Percentiles rank a stretch among this genome's conserved stretches.
phyloP scores from a whole-genome alignment of 2,113 vertebrate genomes.

The Varanus salvator region DNA sequence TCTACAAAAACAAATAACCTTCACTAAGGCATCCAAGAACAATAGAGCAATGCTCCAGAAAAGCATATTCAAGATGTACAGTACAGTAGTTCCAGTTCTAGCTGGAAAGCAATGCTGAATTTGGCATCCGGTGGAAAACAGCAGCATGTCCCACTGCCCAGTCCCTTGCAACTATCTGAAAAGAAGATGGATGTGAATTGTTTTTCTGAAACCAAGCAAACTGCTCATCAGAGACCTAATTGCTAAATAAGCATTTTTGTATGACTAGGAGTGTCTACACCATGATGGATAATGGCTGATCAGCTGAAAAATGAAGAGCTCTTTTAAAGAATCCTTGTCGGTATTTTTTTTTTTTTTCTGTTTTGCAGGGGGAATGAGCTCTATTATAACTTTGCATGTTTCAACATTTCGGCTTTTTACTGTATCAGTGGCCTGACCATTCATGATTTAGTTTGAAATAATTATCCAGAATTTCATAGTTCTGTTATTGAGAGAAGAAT shows the following conservation, averaged over 20 bases:
- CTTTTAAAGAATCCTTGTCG: background rate
- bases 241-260: slow-evolving; percentile 34
- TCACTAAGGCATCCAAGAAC: background rate
- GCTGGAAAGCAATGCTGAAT: slow-evolving; percentile 8
- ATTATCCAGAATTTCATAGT: background rate
- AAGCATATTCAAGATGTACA: background rate
- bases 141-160: background rate
- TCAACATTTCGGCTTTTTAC: slow-evolving; percentile 28
- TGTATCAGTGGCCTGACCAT: slow-evolving; percentile 20
- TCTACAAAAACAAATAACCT: background rate
- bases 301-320: background rate
- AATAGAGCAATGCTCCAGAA: slow-evolving; percentile 8
- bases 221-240: background rate
- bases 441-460: background rate
- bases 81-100: background rate
- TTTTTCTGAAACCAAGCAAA: background rate
- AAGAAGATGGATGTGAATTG: background rate
- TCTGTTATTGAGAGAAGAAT: background rate
- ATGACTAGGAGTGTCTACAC: slow-evolving; percentile 26
- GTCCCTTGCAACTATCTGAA: background rate
- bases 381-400: background rate
- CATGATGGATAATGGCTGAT: slow-evolving; percentile 9
- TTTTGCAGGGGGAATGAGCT: background rate
- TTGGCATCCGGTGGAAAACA: slow-evolving; percentile 25
- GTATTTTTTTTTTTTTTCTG: background rate